Evolutionary conservation across 2,113 vertebrate genomes (phyloP), one percentile per base, ranked within the genome.

Genomic region (Leptosomus discolor): DNA sequence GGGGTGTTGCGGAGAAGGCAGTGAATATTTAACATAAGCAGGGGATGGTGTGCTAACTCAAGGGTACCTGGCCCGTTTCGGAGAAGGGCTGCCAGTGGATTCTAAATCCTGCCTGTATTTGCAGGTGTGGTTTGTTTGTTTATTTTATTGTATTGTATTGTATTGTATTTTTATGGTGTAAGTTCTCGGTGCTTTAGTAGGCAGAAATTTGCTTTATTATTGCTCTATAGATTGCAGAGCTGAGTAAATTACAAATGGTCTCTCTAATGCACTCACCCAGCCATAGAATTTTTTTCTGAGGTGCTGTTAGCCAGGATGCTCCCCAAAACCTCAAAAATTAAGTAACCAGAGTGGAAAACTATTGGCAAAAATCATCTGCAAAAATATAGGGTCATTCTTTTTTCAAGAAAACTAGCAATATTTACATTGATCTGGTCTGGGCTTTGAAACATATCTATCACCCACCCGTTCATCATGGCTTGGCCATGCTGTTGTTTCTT

Each of bases 11-110:
- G 2, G 73, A 14, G 67, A 45, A 67, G 22, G 46, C 0, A 3
- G 24, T 4, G 43, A 68, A 36, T 2, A 0, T 29, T 24, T 12
- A 26, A 30, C 0, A 0, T 3, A 11, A 22, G 12, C 26, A 43
- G 39, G 30, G 34, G 48, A n/a, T 0, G 6, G 13, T 12, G 32
- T 0, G 8, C 21, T 19, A 4, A 11, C 14, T 3, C 16, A 22
- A n/a, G 57, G 32, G 61, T 19, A 29, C 24, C 5, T 0, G 0
- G n/a, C 7, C 24, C 2, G 4, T 16, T 63, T 64, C 67, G 64
- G 57, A 37, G 39, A 54, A 34, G 2, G 9, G 27, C 15, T 70
- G 26, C 12, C 20, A 15, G 24, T 5, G 21, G 39, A 53, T 50
- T 48, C 39, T 61, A 82, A 73, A 77, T 90, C 34, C 48, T 27